Evolutionary conservation across 2,888 invertebrate species (phyloP), one percentile per base, ranked within the genome.

Genomic region (Pollenia labialis): DNA sequence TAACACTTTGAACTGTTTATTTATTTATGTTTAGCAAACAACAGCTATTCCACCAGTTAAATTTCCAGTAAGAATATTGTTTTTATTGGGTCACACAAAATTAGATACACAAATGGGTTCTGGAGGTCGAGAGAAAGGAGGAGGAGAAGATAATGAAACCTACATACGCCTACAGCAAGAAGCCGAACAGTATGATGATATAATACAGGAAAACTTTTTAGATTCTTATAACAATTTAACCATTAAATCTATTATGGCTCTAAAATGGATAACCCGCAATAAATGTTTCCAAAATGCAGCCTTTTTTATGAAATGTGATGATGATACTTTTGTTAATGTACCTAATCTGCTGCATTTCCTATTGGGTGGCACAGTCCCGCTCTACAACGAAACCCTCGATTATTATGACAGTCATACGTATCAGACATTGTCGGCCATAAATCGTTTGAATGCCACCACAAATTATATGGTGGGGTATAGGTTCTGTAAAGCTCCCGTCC

Each of bases 191-290:
- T 96, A 95, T 90, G 95, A 96, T 23, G 97, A 98, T 92, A 94
- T 98, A 12, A 96, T 98, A 74, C 97, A 97, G 93, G 97, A 97
- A 91, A 95, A 95, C 60, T 98, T 98, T 91, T 92, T 96, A 54
- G 98, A 98, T 92, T 96, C 97, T 0, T 97, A 98, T 91, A 97
- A 97, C 92, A 98, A 98, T 94, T 94, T 97, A 88, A 98, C 97
- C 0, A 91, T 98, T 42, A 98, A 98, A 92, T 96, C 97, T 64
- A 95, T 97, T 12, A 96, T 97, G 95, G 95, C 97, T 94, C 92
- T 98, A 81, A 97, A 97, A 91, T 96, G 97, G 96, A 95, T 96
- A 32, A 95, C 95, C 8, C 95, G 94, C 54, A 95, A 95, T 89
- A 62, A 81, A 46, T 97, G 97, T 90, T 81, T 88, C n/a, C 88